Base-by-base conservation (phyloP, 1,140 invertebrate genomes). In the Ceratina calcarata region DNA sequence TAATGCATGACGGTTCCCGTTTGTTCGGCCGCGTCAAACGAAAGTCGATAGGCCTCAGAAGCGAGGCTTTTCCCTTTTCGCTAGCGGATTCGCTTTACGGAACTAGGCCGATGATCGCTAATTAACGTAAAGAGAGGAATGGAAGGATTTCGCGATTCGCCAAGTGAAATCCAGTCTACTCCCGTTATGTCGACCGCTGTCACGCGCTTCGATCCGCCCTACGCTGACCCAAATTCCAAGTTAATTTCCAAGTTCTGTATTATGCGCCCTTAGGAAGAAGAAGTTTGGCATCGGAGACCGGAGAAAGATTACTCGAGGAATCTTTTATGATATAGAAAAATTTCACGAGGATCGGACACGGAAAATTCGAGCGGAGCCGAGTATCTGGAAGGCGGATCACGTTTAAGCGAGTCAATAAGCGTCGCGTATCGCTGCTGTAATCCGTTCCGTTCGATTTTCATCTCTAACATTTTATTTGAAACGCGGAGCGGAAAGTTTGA, bases 1-100 rank as follows among this genome's bases (percentile, higher is more conserved):
- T 79, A 74, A 79, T 73, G 62, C 71, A 79, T 66, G 53, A 24
- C n/a, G 60, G 18, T 20, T 45, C 62, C 16, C 62, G 77, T 49
- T 73, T 61, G 55, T 60, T 32, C 22, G 58, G 10, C 2, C 10
- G 67, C 37, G 61, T 32, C 24, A 64, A 60, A 55, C 49, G 55
- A 22, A 73, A 72, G 61, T 22, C 77, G 62, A 73, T 69, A 45
- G 37, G 15, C 67, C 15, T 45, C 22, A n/a, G 13, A 7, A 16
- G 12, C 61, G 16, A 58, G 13, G 67, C 18, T 18, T 51, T 70
- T 45, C 20, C 12, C 68, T 37, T 71, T 37, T 58, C 32, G 24
- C 24, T 45, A 10, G 6, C 37, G 6, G 37, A 45, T 6, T 32
- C 20, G 45, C 73, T 12, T 18, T 13, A 16, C 51, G 66, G 3